These are phyloP conservation scores for Zootoca vivipara DNA, from an alignment of 2,113 vertebrate species.

Conservation along the genomic window DNA sequence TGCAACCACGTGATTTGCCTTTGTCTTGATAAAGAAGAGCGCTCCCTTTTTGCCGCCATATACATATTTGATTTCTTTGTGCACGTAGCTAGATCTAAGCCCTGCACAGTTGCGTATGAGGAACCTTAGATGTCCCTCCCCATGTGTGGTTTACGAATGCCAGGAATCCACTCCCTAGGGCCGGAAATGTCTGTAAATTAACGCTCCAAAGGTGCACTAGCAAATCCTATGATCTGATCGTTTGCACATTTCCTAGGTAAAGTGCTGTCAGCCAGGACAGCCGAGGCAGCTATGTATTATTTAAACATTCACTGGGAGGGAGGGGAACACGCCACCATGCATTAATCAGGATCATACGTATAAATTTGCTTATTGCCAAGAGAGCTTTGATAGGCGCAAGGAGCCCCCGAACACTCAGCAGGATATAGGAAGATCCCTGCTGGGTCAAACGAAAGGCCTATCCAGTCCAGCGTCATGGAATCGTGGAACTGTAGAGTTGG, in stretches of 20 bases:
- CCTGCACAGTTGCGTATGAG: neutral
- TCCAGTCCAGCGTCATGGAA: too few species aligned
- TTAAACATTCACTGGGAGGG: constrained; percentile 1
- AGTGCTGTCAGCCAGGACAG: neutral
- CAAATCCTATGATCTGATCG: neutral
- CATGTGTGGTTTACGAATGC: neutral
- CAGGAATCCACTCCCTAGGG: neutral
- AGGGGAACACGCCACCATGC: neutral
- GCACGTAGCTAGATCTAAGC: neutral
- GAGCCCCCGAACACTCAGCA: neutral
- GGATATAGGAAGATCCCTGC: neutral
- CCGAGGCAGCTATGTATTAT: constrained; percentile 33
- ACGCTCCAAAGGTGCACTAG: neutral
- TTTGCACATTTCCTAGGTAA: neutral
- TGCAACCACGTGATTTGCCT: neutral
- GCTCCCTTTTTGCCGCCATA: constrained; percentile 8
- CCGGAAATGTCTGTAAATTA: neutral
- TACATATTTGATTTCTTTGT: constrained; percentile 38
- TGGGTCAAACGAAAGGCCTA: neutral
- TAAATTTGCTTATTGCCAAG: neutral
- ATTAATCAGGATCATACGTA: neutral
- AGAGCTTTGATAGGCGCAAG: neutral
- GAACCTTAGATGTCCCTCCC: neutral
- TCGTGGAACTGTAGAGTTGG: too few species aligned
- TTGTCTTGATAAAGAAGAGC: constrained; percentile 32